Base-by-base conservation (phyloP, 2,797 vertebrate species). In the Carcharodon carcharias region DNA sequence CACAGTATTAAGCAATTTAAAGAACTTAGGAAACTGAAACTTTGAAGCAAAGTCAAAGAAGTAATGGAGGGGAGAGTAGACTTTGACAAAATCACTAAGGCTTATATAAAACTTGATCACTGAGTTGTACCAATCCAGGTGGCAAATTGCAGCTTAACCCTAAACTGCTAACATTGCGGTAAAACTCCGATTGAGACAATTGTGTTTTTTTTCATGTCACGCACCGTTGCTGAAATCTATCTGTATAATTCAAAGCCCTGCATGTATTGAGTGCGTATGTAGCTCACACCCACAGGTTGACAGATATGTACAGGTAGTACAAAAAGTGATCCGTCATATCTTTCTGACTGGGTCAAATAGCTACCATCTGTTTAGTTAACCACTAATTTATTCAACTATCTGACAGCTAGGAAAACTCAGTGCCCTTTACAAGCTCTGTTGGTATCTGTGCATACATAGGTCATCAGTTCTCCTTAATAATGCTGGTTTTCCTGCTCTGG, bases 291-390 rank as follows among this genome's bases (percentile, higher is more conserved):
- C 89, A n/a, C 56, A 35, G 54, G 89, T 7, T 88, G 85, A 88
- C 50, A 63, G 56, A 63, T 92, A 63, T 63, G 16, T 63, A 31
- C 56, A 92, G 16, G 28, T n/a, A 92, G 89, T 14, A 92, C 58
- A 63, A 88, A 35, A 88, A 3, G 50, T 28, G 35, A 92, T 92
- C 5, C 21, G 18, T 93, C 91, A 93, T 9, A 93, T 63, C 85
- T 93, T 93, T 65, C 35, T 63, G n/a, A 93, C 67, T 65, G 63
- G 14, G 61, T 65, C 91, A 93, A 65, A 67, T 45, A 93, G 91
- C 35, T n/a, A 93, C 63, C 31, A 93, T 93, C n/a, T 85, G 82
- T 85, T 93, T 93, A 65, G 35, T 93, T 93, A 93, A 67, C n/a
- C 18, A 65, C 91, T 65, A 93, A 93, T 67, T 67, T 93, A 93